Evolutionary conservation across 2,797 vertebrate genomes (phyloP), one percentile per base, ranked within the genome.

Genomic region (Phoxinus dragarum): DNA sequence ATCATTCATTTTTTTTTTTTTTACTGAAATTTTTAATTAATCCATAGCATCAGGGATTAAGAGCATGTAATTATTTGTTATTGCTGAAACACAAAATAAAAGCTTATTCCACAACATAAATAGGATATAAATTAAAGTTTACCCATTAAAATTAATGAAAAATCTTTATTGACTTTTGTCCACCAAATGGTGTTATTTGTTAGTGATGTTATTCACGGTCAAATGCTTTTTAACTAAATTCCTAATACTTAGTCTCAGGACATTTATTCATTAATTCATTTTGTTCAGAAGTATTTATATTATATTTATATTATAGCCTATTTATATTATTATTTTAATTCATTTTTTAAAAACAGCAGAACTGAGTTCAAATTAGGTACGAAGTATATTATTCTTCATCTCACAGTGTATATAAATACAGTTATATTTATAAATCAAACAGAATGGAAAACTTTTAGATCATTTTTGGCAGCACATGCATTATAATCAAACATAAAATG

Each of bases 141-240:
- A 16, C 14, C n/a, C 4, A 61, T 61, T 59, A 2, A 61, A 16
- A 64, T 64, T 16, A 31, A 16, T 6, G 12, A 61, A 27, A 12
- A 10, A 9, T 8, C 1, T 67, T 19, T 38, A 8, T 68, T 23
- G 9, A 21, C 40, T 38, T 36, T 38, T 23, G 12, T 34, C 19
- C 5, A 54, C 34, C 19, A 54, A 54, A 75, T 54, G 31, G 31
- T 75, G 23, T 23, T 34, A 14, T 21, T 23, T 54, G 49, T 38
- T 75, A 75, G 47, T 54, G 47, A 75, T 75, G 31, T 54, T 36
- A 54, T 21, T 54, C 52, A 36, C 9, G 11, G 27, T 52, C 44
- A 54, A 54, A 54, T 36, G 34, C 31, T 75, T 75, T 75, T 75
- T 5, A 54, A 52, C 72, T 74, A 44, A 27, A 16, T 44, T 72